Base-by-base conservation (phyloP, 2,888 invertebrate species). In the Amblyjoppa fuscipennis region DNA sequence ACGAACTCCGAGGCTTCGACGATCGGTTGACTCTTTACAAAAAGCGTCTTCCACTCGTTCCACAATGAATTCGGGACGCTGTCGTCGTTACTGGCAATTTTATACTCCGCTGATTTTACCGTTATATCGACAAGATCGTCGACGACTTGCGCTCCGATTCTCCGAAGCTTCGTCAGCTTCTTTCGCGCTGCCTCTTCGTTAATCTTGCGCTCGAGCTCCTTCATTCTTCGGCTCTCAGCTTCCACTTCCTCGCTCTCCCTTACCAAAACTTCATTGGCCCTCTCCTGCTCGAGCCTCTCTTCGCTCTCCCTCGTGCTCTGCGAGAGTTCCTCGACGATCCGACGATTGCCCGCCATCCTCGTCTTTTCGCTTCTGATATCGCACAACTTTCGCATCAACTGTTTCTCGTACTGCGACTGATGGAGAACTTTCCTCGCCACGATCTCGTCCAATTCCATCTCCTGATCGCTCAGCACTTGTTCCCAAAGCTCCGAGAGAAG, bases 371-470 rank as follows among this genome's bases (percentile, higher is more conserved):
- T 94, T 77, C 96, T 95, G 0, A 96, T 95, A 91, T 96, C 96
- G 93, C 95, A 95, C 82, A 96, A 93, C 93, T 96, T 96, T 53
- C 95, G 95, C 69, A 95, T 95, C 94, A 96, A 96, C 92, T 96
- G 96, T 91, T 96, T 96, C 90, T 97, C 97, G 91, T 96, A 96
- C 66, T 95, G 94, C 0, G 96, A 96, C 84, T 96, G 95, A 89
- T 96, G 95, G 91, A 96, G 92, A 4, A 96, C 95, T 89, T 95
- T 96, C 80, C 94, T 94, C 0, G 95, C 95, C 13, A 96, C 93
- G 16, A 95, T 94, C 64, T 93, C 93, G 86, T 96, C 95, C 38
- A 95, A 92, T 86, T 94, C 94, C 11, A 92, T 91, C 89, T 96
- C 96, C 92, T 96, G 95, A 90, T 95, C 95, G 28, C 93, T 93